phyloP scores from a whole-genome alignment of 2,797 vertebrate genomes.

The Amazona ochrocephala region DNA sequence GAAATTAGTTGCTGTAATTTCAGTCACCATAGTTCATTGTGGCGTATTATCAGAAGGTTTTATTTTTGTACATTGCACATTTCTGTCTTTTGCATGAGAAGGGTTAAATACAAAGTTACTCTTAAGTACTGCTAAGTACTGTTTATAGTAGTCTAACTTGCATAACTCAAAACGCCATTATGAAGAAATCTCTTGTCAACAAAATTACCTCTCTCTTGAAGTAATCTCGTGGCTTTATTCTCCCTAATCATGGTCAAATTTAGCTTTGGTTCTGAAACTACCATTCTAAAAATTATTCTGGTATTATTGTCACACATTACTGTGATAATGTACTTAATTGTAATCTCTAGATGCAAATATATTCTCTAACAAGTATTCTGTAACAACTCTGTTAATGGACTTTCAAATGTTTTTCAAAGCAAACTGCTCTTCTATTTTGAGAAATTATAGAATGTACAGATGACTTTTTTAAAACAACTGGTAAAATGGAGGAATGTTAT shows the following conservation, averaged over 20 bases:
- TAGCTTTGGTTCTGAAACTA: conserved; percentile 5
- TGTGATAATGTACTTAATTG: not conserved
- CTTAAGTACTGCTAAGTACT: not conserved
- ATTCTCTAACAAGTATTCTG: not conserved
- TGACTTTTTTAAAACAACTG: not conserved
- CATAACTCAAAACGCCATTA: not conserved
- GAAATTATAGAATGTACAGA: not conserved
- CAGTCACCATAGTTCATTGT: not conserved
- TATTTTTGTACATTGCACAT: not conserved
- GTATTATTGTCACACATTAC: conserved; percentile 13
- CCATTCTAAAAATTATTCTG: conserved; percentile 27
- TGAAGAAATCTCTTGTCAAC: conserved; percentile 22
- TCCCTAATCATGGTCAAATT: conserved; percentile 2
- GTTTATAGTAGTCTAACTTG: not conserved
- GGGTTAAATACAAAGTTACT: not conserved
- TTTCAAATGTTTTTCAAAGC: not conserved
- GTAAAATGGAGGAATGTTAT: not conserved
- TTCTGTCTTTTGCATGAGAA: not conserved
- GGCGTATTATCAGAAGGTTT: not conserved
- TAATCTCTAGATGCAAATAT: conserved; percentile 6
- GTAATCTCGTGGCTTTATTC: not conserved
- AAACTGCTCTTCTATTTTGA: not conserved
- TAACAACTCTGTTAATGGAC: not conserved
- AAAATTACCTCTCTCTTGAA: not conserved
- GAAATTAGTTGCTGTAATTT: not conserved